A percentile compares a stretch with the other conserved stretches of the same genome.
Conservation (phyloP, 2,888 invertebrate species). For the Lamproptera curius region DNA sequence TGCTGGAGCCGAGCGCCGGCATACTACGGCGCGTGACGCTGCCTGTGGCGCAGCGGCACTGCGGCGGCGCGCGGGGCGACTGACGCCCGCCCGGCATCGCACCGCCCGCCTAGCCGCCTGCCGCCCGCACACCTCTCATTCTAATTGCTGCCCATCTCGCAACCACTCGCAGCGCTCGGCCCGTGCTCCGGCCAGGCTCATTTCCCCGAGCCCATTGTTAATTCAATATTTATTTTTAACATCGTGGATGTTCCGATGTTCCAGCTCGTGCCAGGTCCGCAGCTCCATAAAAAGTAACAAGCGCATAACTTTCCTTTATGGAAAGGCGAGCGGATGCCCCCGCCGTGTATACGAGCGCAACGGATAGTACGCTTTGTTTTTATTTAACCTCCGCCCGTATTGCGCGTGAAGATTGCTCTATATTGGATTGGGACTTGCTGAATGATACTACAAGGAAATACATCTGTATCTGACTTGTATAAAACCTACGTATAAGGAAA, state of each 20-base stretch:
- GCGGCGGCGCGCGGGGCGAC: constrained; percentile 30
- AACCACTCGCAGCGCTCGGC: constrained; percentile 61
- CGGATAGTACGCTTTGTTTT: constrained; percentile 28
- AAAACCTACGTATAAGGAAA: constrained; percentile 9
- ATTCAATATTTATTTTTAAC: constrained; percentile 55
- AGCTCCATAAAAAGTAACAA: constrained; percentile 59
- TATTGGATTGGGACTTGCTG: constrained; percentile 20
- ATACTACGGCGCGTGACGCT: constrained; percentile 36
- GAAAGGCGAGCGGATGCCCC: constrained; percentile 32
- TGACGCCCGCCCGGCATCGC: constrained; percentile 23
- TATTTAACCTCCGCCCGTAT: constrained; percentile 23
- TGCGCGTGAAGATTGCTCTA: constrained; percentile 17
- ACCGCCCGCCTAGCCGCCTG: constrained; percentile 31
- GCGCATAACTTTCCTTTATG: constrained; percentile 50
- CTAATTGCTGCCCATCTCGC: constrained; percentile 66
- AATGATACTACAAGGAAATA: constrained; percentile 17
- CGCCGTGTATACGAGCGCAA: constrained; percentile 32
- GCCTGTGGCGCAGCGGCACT: constrained; percentile 31
- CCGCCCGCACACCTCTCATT: constrained; percentile 54
- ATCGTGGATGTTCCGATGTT: constrained; percentile 43
- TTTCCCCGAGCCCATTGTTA: constrained; percentile 45
- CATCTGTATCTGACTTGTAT: constrained; percentile 10
- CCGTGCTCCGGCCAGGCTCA: constrained; percentile 55
- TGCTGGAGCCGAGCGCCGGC: constrained; percentile 62
- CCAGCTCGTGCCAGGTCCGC: constrained; percentile 48